Conservation (phyloP, 2,888 invertebrate genomes). For the Lepetodrilus schrolli region DNA sequence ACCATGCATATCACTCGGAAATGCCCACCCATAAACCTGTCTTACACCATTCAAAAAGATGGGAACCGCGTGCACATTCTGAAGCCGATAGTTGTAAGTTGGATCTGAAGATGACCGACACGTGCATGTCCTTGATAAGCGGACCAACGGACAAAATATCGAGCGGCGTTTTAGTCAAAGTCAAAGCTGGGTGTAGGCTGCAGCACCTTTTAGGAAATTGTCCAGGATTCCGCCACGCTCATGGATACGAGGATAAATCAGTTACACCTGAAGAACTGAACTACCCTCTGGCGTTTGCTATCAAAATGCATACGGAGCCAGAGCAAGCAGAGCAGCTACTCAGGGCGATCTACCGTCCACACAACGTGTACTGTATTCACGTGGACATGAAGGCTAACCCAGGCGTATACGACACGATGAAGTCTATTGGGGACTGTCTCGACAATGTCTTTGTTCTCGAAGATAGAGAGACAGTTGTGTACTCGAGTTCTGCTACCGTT, state of each 20-base stretch:
- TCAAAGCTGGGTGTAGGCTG: conserved; percentile 34
- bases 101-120: not conserved
- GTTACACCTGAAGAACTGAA: conserved; percentile 48
- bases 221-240: conserved; percentile 33
- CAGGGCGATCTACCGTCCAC: conserved; percentile 66
- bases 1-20: not conserved
- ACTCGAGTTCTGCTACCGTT: conserved; percentile 47
- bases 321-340: conserved; percentile 66
- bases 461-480: conserved; percentile 51
- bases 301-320: conserved; percentile 55
- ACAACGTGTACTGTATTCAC: conserved; percentile 72
- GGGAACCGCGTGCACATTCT: too few relatives aligned
- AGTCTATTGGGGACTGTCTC: conserved; percentile 53
- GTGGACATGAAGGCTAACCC: conserved; percentile 63
- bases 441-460: conserved; percentile 61
- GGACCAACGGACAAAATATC: not conserved
- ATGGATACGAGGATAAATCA: conserved; percentile 42
- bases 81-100: not conserved
- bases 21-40: not conserved
- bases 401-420: conserved; percentile 46
- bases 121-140: not conserved
- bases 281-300: conserved; percentile 65
- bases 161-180: too few relatives aligned
- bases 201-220: conserved; percentile 40
- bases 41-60: too few relatives aligned